Conservation (phyloP, 2,113 vertebrate genomes). For the Corvus hawaiiensis region DNA sequence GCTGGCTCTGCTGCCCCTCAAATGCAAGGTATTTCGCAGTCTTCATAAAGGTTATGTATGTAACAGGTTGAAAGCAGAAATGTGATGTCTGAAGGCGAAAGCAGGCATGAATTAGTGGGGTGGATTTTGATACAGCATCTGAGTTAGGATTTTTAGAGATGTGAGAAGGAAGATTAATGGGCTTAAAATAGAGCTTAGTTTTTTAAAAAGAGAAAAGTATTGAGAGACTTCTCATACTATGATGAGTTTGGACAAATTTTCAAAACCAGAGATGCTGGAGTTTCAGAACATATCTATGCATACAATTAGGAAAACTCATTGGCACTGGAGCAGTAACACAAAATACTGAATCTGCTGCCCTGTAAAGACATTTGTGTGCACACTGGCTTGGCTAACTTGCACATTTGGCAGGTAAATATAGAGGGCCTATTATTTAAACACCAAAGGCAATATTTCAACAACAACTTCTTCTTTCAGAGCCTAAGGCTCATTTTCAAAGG, state of each 20-base stretch:
- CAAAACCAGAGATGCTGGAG: neutral
- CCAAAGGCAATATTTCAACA: neutral
- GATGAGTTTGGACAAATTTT: neutral
- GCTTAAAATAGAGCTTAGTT: neutral
- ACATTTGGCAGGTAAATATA: neutral
- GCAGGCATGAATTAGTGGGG: neutral
- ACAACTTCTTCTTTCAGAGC: neutral
- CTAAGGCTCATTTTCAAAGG: neutral
- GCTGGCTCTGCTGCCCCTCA: constrained; percentile 38
- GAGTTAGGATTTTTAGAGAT: neutral
- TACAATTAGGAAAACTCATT: neutral
- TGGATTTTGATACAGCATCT: neutral
- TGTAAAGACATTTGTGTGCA: neutral
- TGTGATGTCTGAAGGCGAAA: constrained; percentile 15
- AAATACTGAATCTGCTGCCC: neutral
- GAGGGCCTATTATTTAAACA: neutral
- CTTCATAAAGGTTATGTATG: neutral
- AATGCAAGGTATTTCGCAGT: neutral
- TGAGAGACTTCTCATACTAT: neutral
- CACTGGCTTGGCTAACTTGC: neutral
- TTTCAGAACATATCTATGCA: neutral
- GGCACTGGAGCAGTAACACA: neutral
- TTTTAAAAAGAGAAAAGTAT: neutral
- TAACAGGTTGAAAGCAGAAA: constrained; percentile 25
- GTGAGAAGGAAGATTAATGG: neutral